phyloP scores from a whole-genome alignment of 2,113 vertebrate genomes.

The Athene cunicularia region DNA sequence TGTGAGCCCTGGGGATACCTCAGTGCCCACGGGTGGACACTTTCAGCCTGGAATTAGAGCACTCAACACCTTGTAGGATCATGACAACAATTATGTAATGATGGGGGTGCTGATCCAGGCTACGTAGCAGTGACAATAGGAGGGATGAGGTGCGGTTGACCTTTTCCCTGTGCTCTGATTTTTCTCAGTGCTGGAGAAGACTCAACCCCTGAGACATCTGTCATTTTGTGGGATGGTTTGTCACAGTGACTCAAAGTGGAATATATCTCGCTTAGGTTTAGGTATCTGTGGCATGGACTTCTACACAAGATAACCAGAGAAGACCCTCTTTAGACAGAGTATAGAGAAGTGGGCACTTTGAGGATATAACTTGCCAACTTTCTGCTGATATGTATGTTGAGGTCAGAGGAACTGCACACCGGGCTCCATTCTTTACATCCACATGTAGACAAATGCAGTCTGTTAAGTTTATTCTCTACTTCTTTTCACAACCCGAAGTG shows the following conservation, averaged over 20 bases:
- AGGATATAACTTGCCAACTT: not conserved
- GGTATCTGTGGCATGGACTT: not conserved
- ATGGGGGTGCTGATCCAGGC: not conserved
- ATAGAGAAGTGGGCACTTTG: not conserved
- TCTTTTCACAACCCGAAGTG: not conserved
- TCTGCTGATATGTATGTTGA: not conserved
- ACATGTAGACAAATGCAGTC: not conserved
- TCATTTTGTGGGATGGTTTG: not conserved
- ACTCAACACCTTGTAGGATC: not conserved
- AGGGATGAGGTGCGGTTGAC: not conserved
- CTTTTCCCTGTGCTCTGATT: not conserved
- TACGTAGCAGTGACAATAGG: fast-evolving
- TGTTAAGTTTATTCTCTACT: not conserved
- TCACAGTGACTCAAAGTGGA: not conserved
- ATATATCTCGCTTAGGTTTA: not conserved
- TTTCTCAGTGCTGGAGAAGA: not conserved
- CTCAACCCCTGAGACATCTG: not conserved
- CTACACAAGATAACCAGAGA: not conserved
- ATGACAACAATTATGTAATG: not conserved
- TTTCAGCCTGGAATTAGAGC: not conserved
- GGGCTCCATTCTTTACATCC: not conserved
- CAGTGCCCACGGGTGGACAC: not conserved
- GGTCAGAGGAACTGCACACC: not conserved
- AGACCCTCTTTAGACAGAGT: not conserved
- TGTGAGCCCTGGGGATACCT: not conserved